These are phyloP conservation scores for Catostylus mosaicus DNA, from an alignment of 30 jellyfish, hydroid and myxozoan species.

Conservation along the genomic window DNA sequence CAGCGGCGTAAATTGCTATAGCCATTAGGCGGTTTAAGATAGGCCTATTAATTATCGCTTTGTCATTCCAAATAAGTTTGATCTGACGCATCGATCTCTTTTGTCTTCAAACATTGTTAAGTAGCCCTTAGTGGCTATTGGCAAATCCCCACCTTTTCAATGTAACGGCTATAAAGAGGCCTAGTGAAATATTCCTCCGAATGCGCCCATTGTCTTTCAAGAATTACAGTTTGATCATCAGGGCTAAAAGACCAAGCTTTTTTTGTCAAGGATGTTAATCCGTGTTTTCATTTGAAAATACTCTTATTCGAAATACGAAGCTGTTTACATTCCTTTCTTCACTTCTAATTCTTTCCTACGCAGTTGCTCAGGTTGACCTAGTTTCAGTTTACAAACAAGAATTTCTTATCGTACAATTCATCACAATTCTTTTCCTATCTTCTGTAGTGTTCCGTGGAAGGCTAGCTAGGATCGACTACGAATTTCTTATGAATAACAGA, in stretches of 20 bases:
- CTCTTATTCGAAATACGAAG: background rate
- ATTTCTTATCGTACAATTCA: too few relatives aligned
- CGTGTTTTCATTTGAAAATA: background rate
- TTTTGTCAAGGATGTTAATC: background rate
- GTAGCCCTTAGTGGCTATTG: background rate
- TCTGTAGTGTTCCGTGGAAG: conserved; percentile 73
- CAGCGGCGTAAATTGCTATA: too few relatives aligned
- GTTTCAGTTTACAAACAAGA: background rate
- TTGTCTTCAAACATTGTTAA: background rate
- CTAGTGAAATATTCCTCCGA: background rate
- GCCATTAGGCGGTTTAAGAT: too few relatives aligned
- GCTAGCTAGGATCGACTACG: conserved; percentile 76
- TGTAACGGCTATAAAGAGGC: background rate
- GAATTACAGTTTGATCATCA: conserved; percentile 2
- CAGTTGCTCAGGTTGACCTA: background rate
- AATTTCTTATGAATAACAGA: conserved; percentile 49
- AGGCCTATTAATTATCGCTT: too few relatives aligned
- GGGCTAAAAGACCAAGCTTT: background rate
- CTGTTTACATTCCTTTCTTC: background rate
- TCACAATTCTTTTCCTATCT: background rate
- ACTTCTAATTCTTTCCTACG: background rate
- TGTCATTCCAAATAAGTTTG: background rate
- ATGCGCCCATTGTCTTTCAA: background rate
- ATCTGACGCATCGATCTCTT: background rate
- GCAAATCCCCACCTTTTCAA: background rate